A percentile compares a stretch with the other conserved stretches of the same genome.
These are phyloP conservation scores for Tiliacea aurago DNA, from an alignment of 2,888 invertebrate species.

Conservation along the genomic window DNA sequence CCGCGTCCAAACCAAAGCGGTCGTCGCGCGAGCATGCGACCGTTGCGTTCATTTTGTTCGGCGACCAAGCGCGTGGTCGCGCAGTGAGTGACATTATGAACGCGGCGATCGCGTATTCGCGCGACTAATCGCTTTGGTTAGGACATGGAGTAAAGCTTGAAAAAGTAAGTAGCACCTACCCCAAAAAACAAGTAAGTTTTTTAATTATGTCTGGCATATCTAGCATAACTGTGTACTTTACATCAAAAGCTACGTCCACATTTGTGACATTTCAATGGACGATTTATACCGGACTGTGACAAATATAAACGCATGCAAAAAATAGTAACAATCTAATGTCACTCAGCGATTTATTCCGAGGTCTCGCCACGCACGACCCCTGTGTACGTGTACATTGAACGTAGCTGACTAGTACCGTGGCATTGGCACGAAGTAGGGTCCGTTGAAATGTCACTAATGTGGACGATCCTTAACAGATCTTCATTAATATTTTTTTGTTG, in stretches of 20 bases:
- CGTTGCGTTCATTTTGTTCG: background rate
- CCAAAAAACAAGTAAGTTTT: constrained; percentile 38
- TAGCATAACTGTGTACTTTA: constrained; percentile 3
- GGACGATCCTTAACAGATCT: constrained; percentile 2
- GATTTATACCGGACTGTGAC: background rate
- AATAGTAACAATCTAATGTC: background rate
- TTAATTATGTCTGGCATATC: constrained; percentile 6
- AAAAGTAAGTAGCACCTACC: background rate
- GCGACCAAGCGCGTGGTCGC: background rate
- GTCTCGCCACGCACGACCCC: background rate
- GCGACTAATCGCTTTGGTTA: background rate
- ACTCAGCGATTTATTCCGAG: background rate
- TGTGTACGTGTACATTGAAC: background rate
- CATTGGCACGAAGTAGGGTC: background rate
- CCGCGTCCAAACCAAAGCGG: background rate
- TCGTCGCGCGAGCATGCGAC: constrained; percentile 5
- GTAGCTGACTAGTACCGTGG: background rate
- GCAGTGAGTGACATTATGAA: background rate
- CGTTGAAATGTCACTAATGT: constrained; percentile 23
- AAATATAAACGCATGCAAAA: background rate
- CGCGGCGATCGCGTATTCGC: constrained; percentile 6
- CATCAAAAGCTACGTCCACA: constrained; percentile 15
- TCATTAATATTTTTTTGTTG: constrained; percentile 18
- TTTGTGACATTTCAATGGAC: constrained; percentile 11
- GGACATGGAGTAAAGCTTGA: background rate